These are phyloP conservation scores for Lordiphosa clarofinis DNA, from an alignment of 1,140 invertebrate species.

Conservation along the genomic window DNA sequence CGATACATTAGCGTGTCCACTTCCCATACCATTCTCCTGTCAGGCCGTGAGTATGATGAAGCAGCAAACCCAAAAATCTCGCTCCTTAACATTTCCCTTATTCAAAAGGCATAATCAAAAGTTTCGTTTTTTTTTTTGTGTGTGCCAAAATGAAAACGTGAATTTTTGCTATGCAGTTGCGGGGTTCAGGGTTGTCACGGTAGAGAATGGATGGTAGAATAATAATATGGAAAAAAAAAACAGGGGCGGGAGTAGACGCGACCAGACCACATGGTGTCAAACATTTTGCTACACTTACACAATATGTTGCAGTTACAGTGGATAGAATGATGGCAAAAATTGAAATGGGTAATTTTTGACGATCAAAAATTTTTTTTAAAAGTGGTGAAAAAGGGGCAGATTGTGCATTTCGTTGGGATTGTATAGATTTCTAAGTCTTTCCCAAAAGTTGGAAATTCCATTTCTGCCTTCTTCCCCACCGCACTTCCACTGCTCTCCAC, in stretches of 20 bases:
- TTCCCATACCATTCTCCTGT: conserved; percentile 13
- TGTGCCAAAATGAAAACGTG: conserved; percentile 61
- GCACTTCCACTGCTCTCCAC: no score
- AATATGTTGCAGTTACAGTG: conserved; percentile 63
- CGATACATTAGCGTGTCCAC: conserved; percentile 48
- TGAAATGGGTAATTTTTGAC: no score
- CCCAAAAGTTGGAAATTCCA: no score
- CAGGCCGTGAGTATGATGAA: conserved; percentile 38
- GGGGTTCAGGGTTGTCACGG: not conserved
- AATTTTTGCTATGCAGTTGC: conserved; percentile 37
- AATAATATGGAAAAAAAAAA: not conserved
- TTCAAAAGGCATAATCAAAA: conserved; percentile 60
- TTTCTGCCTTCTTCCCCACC: no score
- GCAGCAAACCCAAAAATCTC: conserved; percentile 39
- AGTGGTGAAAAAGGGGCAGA: no score
- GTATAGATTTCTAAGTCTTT: no score
- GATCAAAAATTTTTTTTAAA: no score
- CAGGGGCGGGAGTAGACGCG: conserved; percentile 15
- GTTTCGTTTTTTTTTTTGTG: conserved; percentile 13
- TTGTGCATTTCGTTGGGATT: no score
- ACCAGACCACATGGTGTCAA: conserved; percentile 61
- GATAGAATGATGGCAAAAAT: not conserved
- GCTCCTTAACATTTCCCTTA: conserved; percentile 62
- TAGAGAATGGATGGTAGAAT: not conserved
- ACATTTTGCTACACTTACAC: conserved; percentile 71